Evolutionary conservation across 2,888 invertebrate species (phyloP).

Genomic region (Xestia c-nigrum): DNA sequence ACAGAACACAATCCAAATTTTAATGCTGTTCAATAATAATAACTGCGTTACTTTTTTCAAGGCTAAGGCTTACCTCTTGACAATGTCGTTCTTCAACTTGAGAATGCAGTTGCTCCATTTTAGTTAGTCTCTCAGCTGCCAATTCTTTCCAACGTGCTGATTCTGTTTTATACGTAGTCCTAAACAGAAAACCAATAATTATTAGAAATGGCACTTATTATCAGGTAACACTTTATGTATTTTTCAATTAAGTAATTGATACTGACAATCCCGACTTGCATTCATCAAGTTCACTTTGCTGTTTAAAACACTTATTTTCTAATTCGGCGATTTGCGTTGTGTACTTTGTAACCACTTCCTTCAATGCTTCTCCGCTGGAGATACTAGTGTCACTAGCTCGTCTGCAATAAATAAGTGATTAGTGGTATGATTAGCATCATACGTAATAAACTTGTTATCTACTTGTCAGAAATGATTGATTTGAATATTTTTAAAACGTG

Average conservation of each 20-base stretch:
- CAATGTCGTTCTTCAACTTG: constrained; percentile 92
- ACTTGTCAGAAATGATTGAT: constrained; percentile 75
- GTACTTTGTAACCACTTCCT: constrained; percentile 83
- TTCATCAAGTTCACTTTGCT: constrained; percentile 84
- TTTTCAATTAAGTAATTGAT: constrained; percentile 3
- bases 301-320: constrained; percentile 84
- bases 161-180: constrained; percentile 82
- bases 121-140: constrained; percentile 92
- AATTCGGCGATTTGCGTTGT: constrained; percentile 82
- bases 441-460: constrained; percentile 70
- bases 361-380: constrained; percentile 74
- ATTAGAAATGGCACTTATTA: neutral
- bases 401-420: constrained; percentile 77
- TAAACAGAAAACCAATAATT: constrained; percentile 50
- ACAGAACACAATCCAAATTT: neutral
- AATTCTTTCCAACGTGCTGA: constrained; percentile 92
- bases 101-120: constrained; percentile 91
- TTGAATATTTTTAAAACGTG: constrained; percentile 24
- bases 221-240: neutral
- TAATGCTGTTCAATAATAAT: neutral
- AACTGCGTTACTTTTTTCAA: neutral
- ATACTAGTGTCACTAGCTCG: constrained; percentile 74
- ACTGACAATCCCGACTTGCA: constrained; percentile 89
- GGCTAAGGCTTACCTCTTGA: constrained; percentile 83
- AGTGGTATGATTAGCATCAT: constrained; percentile 64